Percentiles rank a stretch among this genome's conserved stretches.
Evolutionary conservation across 1,140 invertebrate genomes (phyloP).

Genomic region (Dinoponera quadriceps): DNA sequence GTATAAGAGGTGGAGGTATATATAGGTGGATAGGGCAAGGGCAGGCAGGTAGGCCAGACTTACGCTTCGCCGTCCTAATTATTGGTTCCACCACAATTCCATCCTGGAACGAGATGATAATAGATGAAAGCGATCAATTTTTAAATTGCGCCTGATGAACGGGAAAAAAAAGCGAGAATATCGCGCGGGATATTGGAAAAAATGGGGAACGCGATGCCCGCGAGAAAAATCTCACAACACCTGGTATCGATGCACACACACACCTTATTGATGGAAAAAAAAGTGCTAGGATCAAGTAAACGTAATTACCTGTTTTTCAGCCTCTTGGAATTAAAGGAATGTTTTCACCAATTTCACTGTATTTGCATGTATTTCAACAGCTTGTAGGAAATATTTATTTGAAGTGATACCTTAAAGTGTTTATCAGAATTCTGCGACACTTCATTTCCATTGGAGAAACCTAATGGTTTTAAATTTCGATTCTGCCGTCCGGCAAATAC

Average conservation of each 20-base stretch:
- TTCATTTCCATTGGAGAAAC: no score
- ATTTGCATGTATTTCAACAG: no score
- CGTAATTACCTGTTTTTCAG: no score
- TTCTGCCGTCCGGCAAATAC: no score
- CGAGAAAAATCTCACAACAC: conserved; percentile 41
- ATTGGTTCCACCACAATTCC: conserved; percentile 76
- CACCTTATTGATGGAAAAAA: no score
- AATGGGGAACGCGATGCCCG: not conserved
- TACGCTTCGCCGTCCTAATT: conserved; percentile 76
- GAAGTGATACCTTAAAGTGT: no score
- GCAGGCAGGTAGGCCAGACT: conserved; percentile 60
- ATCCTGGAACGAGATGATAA: conserved; percentile 79
- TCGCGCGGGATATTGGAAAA: conserved; percentile 54
- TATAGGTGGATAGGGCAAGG: conserved; percentile 63
- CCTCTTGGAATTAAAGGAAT: no score
- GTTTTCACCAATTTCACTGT: no score
- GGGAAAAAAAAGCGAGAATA: conserved; percentile 69
- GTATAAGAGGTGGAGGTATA: conserved; percentile 46
- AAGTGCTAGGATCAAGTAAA: no score
- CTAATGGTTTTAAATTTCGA: no score
- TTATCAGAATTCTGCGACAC: no score
- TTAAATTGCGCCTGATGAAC: conserved; percentile 68
- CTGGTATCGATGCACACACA: not conserved
- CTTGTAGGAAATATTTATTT: no score
- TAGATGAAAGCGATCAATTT: conserved; percentile 83